Base-by-base conservation (phyloP, 2,797 vertebrate species). In the Vultur gryphus region DNA sequence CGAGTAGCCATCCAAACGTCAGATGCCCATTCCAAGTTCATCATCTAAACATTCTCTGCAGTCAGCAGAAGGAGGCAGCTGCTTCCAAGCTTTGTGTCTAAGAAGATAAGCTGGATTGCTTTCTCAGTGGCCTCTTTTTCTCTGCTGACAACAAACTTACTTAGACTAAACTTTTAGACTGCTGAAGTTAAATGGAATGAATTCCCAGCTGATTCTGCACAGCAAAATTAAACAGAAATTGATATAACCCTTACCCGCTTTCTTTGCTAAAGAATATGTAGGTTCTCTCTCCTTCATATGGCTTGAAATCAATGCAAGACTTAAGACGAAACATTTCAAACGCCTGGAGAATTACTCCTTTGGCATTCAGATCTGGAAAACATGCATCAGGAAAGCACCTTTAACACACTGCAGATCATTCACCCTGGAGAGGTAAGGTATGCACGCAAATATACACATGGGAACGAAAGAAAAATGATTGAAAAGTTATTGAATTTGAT, bases 261-360 rank as follows among this genome's bases (percentile, higher is more conserved):
- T 95, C 97, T 94, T 99, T 98, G 77, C 95, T 98, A 95, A 99
- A 99, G 88, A 98, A 98, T 96, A 99, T 98, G 57, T 93, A 99
- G 4, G 97, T 97, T 61, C 89, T 97, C 80, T 99, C 99, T 92
- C 99, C 99, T 95, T 99, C 98, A 37, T 99, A 99, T 10, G 99
- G 99, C 95, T 99, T 99, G 97, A 99, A 99, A 97, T 99, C 99
- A 17, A 99, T 20, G 52, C 99, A 99, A 31, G 99, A 99, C 95
- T 99, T 99, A 13, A 99, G 98, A 25, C 99, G 98, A 86, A 99
- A 99, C 98, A 99, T 99, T 97, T 99, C 99, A 97, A 99, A 98
- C 0, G 98, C 98, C 93, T 99, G 98, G 71, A 99, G 98, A 93
- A 99, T 98, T 6, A 98, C 98, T 54, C 96, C 99, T 96, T 99